These are phyloP conservation scores for Cetoscarus ocellatus DNA, from an alignment of 2,797 vertebrate species.

Conservation along the genomic window DNA sequence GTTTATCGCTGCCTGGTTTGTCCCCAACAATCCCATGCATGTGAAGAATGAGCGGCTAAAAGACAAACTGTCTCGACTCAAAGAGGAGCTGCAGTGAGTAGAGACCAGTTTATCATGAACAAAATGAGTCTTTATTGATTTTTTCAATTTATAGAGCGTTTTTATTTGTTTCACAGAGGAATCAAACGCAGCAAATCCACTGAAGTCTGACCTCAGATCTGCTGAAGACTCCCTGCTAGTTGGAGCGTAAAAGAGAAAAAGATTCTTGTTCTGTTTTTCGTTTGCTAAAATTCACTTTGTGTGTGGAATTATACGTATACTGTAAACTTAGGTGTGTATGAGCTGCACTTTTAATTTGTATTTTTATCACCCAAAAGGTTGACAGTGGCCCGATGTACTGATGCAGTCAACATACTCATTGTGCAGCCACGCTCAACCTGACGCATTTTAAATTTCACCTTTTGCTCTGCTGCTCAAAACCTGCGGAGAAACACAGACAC, in stretches of 20 bases:
- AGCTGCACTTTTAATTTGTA: no score
- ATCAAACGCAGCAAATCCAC: slow-evolving; percentile 42
- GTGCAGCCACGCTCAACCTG: no score
- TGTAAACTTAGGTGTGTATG: no score
- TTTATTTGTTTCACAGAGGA: slow-evolving; percentile 40
- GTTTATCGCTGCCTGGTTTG: slow-evolving; percentile 92
- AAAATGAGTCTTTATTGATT: neutral
- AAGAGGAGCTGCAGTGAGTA: slow-evolving; percentile 73
- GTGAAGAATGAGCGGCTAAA: slow-evolving; percentile 87
- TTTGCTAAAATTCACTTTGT: no score
- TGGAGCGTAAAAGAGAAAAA: neutral
- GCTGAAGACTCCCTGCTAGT: neutral
- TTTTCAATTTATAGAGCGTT: neutral
- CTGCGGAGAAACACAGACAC: no score
- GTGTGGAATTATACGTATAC: no score
- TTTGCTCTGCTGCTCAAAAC: no score
- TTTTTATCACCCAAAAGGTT: no score
- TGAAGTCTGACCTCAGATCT: slow-evolving; percentile 51
- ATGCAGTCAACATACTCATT: no score
- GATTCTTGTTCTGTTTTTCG: no score
- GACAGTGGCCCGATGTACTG: no score
- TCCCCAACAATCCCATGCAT: slow-evolving; percentile 84
- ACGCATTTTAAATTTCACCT: no score
- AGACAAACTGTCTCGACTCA: slow-evolving; percentile 78
- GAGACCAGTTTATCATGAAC: neutral